phyloP scores from a whole-genome alignment of 2,888 invertebrate genomes.

The Tillus elongatus region DNA sequence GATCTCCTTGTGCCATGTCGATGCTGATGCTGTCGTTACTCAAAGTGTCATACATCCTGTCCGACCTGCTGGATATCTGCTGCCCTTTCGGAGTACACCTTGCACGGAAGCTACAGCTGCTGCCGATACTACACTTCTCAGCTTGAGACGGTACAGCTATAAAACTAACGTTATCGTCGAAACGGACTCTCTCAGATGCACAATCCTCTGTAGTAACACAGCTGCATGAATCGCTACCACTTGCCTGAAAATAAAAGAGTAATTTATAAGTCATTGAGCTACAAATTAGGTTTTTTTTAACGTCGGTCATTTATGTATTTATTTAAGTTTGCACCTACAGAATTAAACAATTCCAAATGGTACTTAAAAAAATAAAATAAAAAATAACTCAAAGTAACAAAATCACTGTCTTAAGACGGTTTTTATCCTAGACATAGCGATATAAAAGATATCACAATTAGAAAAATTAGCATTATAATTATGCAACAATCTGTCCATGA shows the following conservation, averaged over 20 bases:
- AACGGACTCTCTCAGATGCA: conserved; percentile 54
- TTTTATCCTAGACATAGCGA: too few species aligned
- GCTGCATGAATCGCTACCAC: conserved; percentile 42
- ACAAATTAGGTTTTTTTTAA: too few species aligned
- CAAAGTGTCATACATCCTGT: conserved; percentile 31
- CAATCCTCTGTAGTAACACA: conserved; percentile 46
- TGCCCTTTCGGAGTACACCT: conserved; percentile 26
- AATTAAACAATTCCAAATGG: too few species aligned
- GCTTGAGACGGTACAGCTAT: conserved; percentile 39
- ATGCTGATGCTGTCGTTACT: conserved; percentile 39
- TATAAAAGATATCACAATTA: too few species aligned
- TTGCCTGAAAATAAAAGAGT: conserved; percentile 32
- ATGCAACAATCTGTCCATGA: too few species aligned
- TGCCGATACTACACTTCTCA: conserved; percentile 42
- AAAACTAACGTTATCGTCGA: conserved; percentile 56
- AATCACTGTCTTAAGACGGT: too few species aligned
- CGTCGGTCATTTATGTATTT: too few species aligned
- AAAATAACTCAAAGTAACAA: too few species aligned
- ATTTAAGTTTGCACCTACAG: too few species aligned
- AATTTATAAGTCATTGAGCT: too few species aligned
- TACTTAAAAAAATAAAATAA: too few species aligned
- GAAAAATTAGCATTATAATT: too few species aligned
- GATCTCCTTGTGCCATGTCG: conserved; percentile 32
- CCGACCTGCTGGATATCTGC: conserved; percentile 21
- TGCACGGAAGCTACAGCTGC: conserved; percentile 38